phyloP scores from a whole-genome alignment of 2,797 vertebrate species.

The Florisuga fusca region DNA sequence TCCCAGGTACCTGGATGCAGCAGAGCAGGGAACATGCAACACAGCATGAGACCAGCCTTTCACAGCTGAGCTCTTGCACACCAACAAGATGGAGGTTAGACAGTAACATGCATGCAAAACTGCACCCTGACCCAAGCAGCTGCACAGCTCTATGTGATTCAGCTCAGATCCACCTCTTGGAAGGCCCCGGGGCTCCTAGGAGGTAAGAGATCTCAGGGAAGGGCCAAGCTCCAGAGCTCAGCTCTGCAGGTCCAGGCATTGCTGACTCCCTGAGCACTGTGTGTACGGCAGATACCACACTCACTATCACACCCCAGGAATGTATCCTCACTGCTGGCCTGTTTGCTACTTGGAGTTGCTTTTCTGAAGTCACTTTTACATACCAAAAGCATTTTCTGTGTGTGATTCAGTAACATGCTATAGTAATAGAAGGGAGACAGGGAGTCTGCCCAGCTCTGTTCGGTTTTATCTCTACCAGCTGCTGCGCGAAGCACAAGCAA shows the following conservation, averaged over 20 bases:
- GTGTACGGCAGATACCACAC: background rate
- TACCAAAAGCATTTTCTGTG: conserved; percentile 53
- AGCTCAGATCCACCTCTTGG: background rate
- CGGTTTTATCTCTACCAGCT: conserved; percentile 72
- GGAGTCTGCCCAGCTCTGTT: conserved; percentile 58
- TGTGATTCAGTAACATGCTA: conserved; percentile 66
- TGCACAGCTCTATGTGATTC: background rate
- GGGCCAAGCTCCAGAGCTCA: background rate
- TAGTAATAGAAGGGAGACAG: conserved; percentile 70
- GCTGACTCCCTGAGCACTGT: background rate
- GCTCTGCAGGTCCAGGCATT: background rate
- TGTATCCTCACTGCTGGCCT: background rate
- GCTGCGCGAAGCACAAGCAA: conserved; percentile 43
- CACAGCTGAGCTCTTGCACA: background rate
- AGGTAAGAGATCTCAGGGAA: background rate
- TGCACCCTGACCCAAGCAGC: background rate
- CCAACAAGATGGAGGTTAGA: background rate
- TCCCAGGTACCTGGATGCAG: background rate
- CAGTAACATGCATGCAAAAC: background rate
- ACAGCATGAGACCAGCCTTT: rapidly evolving
- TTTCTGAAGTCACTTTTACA: conserved; percentile 60
- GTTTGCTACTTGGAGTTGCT: background rate
- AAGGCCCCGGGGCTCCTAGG: background rate
- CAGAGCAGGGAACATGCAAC: background rate
- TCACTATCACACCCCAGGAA: background rate